Percentiles rank a stretch among this genome's conserved stretches.
phyloP scores from a whole-genome alignment of 1,140 invertebrate species.

The Diorhabda elongata region DNA sequence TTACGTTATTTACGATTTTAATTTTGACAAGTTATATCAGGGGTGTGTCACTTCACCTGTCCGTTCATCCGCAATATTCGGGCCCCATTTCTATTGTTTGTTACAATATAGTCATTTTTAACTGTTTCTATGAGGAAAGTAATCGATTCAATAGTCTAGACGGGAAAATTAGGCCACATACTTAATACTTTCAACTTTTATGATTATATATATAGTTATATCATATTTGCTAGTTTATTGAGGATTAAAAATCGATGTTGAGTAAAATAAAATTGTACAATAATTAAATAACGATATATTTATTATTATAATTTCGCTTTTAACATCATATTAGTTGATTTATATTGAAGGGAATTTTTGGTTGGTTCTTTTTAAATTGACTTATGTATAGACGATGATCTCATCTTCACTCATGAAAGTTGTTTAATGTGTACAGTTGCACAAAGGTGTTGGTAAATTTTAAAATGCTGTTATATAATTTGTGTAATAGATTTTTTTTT shows the following conservation, averaged over 20 bases:
- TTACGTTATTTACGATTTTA: not conserved
- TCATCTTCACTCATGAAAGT: constrained; percentile 37
- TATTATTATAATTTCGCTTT: no score
- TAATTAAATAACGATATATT: no score
- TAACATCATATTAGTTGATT: not conserved
- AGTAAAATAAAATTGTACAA: no score
- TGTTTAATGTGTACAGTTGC: constrained; percentile 32
- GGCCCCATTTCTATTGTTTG: not conserved
- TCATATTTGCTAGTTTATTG: no score
- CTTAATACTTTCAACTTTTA: no score
- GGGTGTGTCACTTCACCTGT: constrained; percentile 37
- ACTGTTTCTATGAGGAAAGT: not conserved
- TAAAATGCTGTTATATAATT: constrained; percentile 11
- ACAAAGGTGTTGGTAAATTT: constrained; percentile 14
- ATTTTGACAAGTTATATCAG: constrained; percentile 20
- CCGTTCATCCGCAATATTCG: constrained; percentile 1
- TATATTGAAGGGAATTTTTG: not conserved
- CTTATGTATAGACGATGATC: constrained; percentile 38
- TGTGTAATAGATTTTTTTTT: no score
- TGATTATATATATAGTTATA: no score
- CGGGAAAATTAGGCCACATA: not conserved
- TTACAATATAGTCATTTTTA: not conserved
- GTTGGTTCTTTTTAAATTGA: not conserved
- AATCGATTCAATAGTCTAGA: not conserved
- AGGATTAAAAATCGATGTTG: no score